A percentile compares a stretch with the other conserved stretches of the same genome.
phyloP scores from a whole-genome alignment of 2,888 invertebrate species.

The Luffia ferchaultella region DNA sequence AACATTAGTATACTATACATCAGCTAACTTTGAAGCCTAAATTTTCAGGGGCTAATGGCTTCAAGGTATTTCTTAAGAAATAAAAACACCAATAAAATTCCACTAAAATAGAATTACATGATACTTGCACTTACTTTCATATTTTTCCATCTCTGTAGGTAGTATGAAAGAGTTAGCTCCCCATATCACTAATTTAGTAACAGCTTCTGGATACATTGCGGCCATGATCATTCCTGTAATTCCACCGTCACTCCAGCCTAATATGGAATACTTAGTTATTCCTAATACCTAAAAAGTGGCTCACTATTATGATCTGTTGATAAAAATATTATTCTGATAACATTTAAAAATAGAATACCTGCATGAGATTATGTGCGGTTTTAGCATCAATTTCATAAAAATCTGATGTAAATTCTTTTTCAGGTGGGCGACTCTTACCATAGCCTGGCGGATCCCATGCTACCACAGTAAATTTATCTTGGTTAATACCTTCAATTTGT shows the following conservation, averaged over 20 bases:
- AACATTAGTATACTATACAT: too few relatives aligned
- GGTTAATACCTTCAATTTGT: slow-evolving; percentile 73
- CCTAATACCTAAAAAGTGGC: slow-evolving; percentile 58
- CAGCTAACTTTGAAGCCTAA: too few relatives aligned
- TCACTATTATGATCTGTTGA: not conserved
- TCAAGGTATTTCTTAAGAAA: too few relatives aligned
- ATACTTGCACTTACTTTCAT: slow-evolving; percentile 69
- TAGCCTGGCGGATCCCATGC: slow-evolving; percentile 91
- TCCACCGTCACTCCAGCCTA: slow-evolving; percentile 94
- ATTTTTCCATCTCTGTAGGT: slow-evolving; percentile 70
- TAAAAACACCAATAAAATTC: too few relatives aligned
- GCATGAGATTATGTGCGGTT: slow-evolving; percentile 75
- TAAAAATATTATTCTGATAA: not conserved
- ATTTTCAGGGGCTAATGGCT: too few relatives aligned
- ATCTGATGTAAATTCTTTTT: slow-evolving; percentile 72
- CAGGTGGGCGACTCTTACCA: slow-evolving; percentile 83
- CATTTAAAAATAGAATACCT: slow-evolving; percentile 29
- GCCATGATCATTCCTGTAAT: slow-evolving; percentile 81
- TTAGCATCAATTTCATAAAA: slow-evolving; percentile 81
- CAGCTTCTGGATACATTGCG: slow-evolving; percentile 69
- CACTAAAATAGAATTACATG: too few relatives aligned
- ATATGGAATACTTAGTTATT: slow-evolving; percentile 73
- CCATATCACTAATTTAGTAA: slow-evolving; percentile 80
- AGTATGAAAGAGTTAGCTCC: slow-evolving; percentile 80
- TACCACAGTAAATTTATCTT: slow-evolving; percentile 68